Evolutionary conservation across 2,113 vertebrate species (phyloP).

Genomic region (Dromas ardeola): DNA sequence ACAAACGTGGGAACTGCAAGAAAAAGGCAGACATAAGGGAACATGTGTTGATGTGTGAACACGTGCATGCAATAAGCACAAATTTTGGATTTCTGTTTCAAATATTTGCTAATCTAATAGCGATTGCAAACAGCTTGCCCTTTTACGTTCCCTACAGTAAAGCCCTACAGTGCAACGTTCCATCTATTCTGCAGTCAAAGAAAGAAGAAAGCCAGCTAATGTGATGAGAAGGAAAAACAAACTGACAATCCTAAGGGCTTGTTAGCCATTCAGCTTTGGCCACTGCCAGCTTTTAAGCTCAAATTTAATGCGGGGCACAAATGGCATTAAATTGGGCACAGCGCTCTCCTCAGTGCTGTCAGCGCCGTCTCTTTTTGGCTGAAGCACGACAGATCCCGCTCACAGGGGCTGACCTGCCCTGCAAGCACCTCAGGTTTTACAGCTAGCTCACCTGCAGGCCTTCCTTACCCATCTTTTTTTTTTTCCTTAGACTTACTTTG

Average conservation of each 20-base stretch:
- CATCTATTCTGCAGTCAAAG: background rate
- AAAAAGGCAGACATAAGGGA: slow-evolving; percentile 30
- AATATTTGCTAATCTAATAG: background rate
- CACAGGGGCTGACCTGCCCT: background rate
- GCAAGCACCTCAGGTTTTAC: background rate
- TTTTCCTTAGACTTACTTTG: background rate
- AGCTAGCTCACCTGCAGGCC: background rate
- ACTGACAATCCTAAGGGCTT: background rate
- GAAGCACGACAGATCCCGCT: background rate
- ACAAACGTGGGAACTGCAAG: slow-evolving; percentile 96
- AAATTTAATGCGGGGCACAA: background rate
- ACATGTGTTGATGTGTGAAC: background rate
- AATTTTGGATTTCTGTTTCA: background rate
- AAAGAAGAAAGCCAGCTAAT: background rate
- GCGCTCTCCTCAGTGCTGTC: background rate
- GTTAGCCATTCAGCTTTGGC: background rate
- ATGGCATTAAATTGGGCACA: background rate
- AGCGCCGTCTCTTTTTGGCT: background rate
- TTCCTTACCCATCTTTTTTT: background rate
- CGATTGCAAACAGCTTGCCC: background rate
- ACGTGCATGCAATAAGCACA: background rate
- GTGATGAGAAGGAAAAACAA: background rate
- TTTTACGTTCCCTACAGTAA: background rate
- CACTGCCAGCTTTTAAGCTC: background rate
- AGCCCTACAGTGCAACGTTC: background rate